Evolutionary conservation across 2,797 vertebrate species (phyloP).

Genomic region (Tadarida brasiliensis): DNA sequence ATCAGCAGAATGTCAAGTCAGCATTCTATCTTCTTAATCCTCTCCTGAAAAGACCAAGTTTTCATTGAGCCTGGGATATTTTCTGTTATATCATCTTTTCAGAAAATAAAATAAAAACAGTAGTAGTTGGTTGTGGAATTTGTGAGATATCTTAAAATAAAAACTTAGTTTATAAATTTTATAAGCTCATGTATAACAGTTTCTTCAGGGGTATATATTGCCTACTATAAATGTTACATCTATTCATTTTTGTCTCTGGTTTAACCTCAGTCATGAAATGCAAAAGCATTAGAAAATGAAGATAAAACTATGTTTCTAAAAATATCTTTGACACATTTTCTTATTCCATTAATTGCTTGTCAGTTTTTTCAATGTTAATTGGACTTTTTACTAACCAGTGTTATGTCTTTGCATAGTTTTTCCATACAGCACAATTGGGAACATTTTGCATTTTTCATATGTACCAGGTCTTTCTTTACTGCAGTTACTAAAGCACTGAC

Average conservation of each 20-base stretch:
- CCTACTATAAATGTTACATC: not conserved
- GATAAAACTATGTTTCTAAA: not conserved
- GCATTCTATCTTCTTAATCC: not conserved
- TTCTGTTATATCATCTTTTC: not conserved
- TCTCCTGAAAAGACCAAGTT: not conserved
- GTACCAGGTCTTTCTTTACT: not conserved
- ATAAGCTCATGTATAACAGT: not conserved
- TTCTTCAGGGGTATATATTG: not conserved
- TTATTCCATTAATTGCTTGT: not conserved
- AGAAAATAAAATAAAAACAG: not conserved
- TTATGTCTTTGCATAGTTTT: not conserved
- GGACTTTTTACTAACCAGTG: not conserved
- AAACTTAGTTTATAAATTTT: not conserved
- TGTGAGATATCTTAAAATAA: constrained; percentile 6
- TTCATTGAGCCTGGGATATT: not conserved
- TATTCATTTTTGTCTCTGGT: not conserved
- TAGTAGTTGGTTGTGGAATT: not conserved
- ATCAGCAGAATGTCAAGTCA: not conserved
- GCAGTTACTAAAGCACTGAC: not conserved
- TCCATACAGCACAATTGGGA: not conserved
- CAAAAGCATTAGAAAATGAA: not conserved
- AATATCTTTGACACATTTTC: constrained; percentile 15
- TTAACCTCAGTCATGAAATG: not conserved
- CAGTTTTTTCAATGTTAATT: constrained; percentile 23
- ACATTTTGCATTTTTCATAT: not conserved